phyloP scores from a whole-genome alignment of 2,888 invertebrate genomes.

The Hirtodrosophila confusa region DNA sequence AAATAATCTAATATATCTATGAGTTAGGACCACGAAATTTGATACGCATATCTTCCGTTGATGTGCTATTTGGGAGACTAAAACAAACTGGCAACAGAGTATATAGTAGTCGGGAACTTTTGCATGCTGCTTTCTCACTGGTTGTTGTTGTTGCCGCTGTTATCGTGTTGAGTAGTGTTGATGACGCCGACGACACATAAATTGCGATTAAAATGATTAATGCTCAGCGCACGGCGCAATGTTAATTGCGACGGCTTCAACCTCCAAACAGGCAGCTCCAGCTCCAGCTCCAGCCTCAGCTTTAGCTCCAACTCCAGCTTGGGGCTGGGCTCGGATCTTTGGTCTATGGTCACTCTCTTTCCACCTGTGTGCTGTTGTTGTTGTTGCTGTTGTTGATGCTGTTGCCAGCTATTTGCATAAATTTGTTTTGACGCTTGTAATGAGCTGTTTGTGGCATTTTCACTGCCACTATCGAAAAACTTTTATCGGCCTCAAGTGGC shows the following conservation, averaged over 20 bases:
- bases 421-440: constrained; percentile 83
- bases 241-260: constrained; percentile 80
- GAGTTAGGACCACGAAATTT: too few species aligned
- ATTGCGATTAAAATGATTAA: constrained; percentile 84
- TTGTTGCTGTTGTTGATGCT: constrained; percentile 20
- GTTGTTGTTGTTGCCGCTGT: constrained; percentile 25
- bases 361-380: constrained; percentile 7
- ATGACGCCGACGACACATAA: constrained; percentile 78
- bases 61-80: too few species aligned
- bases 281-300: constrained; percentile 10
- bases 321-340: constrained; percentile 16
- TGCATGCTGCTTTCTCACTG: too few species aligned
- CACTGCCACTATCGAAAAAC: constrained; percentile 70
- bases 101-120: too few species aligned
- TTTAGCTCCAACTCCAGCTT: constrained; percentile 12
- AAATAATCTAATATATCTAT: too few species aligned
- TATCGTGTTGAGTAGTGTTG: constrained; percentile 66
- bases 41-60: too few species aligned
- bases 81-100: too few species aligned
- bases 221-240: constrained; percentile 81
- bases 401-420: constrained; percentile 78
- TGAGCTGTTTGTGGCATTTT: constrained; percentile 80
- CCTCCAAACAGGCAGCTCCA: constrained; percentile 26
- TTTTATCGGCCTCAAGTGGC: constrained; percentile 69
- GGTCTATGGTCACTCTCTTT: constrained; percentile 43